These are phyloP conservation scores for Bovichtus variegatus DNA, from an alignment of 2,797 vertebrate species.

Conservation along the genomic window DNA sequence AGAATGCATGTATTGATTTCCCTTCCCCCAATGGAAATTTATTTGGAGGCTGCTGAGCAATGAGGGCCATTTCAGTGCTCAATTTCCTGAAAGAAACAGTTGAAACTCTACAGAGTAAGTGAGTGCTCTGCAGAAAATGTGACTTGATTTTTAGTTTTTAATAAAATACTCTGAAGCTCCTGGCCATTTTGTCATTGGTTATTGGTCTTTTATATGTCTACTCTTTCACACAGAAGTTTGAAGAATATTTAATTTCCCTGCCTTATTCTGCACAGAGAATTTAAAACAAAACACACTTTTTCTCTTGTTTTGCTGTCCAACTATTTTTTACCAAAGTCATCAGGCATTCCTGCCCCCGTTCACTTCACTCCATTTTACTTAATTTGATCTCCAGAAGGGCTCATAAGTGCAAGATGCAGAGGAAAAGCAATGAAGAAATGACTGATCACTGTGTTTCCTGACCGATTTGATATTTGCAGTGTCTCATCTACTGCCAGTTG, in stretches of 20 bases:
- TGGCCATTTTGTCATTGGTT: slow-evolving; percentile 13
- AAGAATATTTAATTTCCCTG: not conserved
- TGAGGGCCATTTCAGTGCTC: slow-evolving; percentile 61
- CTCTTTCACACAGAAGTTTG: not conserved
- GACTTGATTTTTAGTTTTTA: slow-evolving; percentile 29
- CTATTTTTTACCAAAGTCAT: not conserved
- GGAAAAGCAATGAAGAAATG: slow-evolving; percentile 5
- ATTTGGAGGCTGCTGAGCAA: slow-evolving; percentile 84
- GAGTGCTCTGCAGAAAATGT: slow-evolving; percentile 57
- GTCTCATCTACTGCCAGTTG: slow-evolving; percentile 53
- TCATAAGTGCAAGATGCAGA: not conserved
- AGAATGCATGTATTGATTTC: slow-evolving; percentile 85
- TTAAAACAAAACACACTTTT: not conserved
- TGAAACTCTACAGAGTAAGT: slow-evolving; percentile 55
- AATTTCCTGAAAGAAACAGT: slow-evolving; percentile 72
- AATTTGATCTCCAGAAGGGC: not conserved
- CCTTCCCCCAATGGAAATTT: slow-evolving; percentile 83
- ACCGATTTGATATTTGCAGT: slow-evolving; percentile 13
- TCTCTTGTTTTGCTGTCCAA: slow-evolving; percentile 1
- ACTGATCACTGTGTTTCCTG: not conserved
- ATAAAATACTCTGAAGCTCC: not conserved
- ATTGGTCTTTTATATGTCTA: slow-evolving; percentile 14
- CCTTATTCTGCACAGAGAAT: not conserved
- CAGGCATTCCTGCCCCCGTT: not conserved
- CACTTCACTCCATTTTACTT: not conserved